Percentiles rank a stretch among this genome's conserved stretches.
These are phyloP conservation scores for Catocala nupta DNA, from an alignment of 2,888 invertebrate species.

Conservation along the genomic window DNA sequence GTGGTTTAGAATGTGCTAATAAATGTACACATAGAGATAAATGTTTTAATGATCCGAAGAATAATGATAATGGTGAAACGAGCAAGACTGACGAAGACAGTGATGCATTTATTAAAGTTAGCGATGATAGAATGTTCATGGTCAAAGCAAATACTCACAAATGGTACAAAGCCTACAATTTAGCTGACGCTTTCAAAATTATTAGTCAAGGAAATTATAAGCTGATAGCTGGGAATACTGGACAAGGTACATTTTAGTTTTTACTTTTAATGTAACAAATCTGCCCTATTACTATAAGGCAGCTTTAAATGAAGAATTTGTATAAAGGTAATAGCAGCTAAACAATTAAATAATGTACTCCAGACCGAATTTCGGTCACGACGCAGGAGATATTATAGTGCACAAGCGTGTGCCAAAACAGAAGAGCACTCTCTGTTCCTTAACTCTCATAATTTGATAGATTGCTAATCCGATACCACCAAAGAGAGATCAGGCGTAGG, in stretches of 20 bases:
- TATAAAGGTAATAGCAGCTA: no score
- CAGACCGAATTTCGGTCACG: no score
- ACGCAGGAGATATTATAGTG: no score
- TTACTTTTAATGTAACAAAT: no score
- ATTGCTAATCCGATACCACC: no score
- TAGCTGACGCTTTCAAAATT: conserved; percentile 81
- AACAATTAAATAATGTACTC: no score
- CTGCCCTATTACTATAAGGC: no score
- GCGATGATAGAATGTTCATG: conserved; percentile 80
- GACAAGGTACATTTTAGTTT: conserved; percentile 83
- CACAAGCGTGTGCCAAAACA: no score
- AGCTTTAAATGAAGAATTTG: no score
- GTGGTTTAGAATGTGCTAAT: conserved; percentile 65
- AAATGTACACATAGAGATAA: conserved; percentile 63
- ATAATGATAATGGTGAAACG: conserved; percentile 17
- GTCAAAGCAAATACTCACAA: conserved; percentile 73
- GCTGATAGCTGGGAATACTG: conserved; percentile 91
- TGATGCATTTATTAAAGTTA: conserved; percentile 41
- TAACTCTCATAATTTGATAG: no score
- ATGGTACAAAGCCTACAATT: conserved; percentile 82
- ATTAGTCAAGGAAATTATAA: conserved; percentile 77
- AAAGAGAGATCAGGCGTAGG: no score
- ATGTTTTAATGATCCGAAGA: conserved; percentile 23
- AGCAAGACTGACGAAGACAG: conserved; percentile 33
- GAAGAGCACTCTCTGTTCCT: no score